phyloP scores from a whole-genome alignment of 1,140 invertebrate genomes.

The Calycopis cecrops region DNA sequence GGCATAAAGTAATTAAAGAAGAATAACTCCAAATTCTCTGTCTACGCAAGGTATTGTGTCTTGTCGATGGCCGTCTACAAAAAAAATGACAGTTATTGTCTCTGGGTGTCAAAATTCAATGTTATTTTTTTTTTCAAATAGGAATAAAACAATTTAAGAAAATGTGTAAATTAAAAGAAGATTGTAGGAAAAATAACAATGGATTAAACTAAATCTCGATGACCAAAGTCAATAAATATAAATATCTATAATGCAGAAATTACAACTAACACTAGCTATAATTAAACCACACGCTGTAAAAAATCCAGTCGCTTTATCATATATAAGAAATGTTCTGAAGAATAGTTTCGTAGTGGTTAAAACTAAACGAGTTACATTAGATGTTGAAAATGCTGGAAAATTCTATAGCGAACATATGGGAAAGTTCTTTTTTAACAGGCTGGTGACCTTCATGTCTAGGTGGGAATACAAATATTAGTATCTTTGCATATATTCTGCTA shows the following conservation, averaged over 20 bases:
- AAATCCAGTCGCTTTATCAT: conserved; percentile 79
- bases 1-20: no score
- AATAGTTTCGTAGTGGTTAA: conserved; percentile 86
- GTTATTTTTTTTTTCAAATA: no score
- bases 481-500: not conserved
- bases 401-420: conserved; percentile 91
- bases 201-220: no score
- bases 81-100: no score
- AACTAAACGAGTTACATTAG: conserved; percentile 80
- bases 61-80: no score
- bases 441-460: conserved; percentile 91
- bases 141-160: no score
- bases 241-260: conserved; percentile 39
- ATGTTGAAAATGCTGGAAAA: conserved; percentile 78
- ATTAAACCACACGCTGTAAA: conserved; percentile 85
- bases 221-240: no score
- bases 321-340: conserved; percentile 81
- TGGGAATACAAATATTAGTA: conserved; percentile 41
- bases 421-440: conserved; percentile 92
- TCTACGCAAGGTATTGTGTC: no score
- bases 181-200: no score
- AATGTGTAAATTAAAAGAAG: no score
- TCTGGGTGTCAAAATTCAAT: no score
- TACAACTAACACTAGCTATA: conserved; percentile 80
- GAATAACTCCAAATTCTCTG: no score